These are phyloP conservation scores for Drosophila melanosoma DNA, from an alignment of 2,888 invertebrate species.

Conservation along the genomic window DNA sequence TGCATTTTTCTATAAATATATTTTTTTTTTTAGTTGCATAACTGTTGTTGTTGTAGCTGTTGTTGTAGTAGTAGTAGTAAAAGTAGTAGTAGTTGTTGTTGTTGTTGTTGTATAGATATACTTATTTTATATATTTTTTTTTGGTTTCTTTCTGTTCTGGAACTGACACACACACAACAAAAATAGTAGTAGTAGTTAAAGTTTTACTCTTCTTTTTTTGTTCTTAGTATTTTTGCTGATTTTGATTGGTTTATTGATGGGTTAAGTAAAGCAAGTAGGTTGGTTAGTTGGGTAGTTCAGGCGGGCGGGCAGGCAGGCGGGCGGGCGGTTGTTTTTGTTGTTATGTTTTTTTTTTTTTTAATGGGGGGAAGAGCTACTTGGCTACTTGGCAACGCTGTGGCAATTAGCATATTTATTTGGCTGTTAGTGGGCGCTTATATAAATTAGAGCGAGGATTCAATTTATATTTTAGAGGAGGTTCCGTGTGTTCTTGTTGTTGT, in stretches of 20 bases:
- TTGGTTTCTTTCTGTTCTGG: conserved; percentile 50
- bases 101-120: conserved; percentile 49
- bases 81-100: conserved; percentile 27
- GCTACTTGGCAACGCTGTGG: conserved; percentile 31
- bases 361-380: conserved; percentile 4
- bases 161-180: conserved; percentile 72
- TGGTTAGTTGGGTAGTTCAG: conserved; percentile 44
- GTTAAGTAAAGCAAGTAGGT: conserved; percentile 42
- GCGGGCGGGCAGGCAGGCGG: conserved; percentile 37
- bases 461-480: conserved; percentile 19
- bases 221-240: conserved; percentile 25
- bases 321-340: conserved; percentile 14
- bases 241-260: conserved; percentile 26
- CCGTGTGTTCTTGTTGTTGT: conserved; percentile 35
- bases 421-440: conserved; percentile 28
- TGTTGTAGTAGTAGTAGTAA: conserved; percentile 63
- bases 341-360: conserved; percentile 6
- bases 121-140: neutral
- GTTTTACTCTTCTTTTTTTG: conserved; percentile 12
- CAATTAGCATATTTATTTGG: conserved; percentile 3
- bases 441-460: conserved; percentile 11
- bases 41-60: conserved; percentile 83
- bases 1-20: conserved; percentile 65
- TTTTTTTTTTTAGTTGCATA: conserved; percentile 84
- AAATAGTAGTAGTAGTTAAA: conserved; percentile 43